Evolutionary conservation across 2,888 invertebrate species (phyloP).

Genomic region (Cephus spinipes): DNA sequence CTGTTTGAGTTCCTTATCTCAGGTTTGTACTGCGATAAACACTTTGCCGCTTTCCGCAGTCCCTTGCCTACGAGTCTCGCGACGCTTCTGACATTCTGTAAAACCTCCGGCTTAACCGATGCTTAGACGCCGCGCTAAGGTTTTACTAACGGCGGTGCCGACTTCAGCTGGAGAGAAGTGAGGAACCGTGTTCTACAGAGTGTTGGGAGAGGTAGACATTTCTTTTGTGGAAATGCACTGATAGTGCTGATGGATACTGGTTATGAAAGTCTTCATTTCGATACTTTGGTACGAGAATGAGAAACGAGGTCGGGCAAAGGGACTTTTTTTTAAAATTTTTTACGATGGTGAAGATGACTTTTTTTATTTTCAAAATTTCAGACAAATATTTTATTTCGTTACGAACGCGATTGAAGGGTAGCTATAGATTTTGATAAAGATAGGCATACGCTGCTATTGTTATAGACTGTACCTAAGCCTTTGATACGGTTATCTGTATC

Average conservation of each 20-base stretch:
- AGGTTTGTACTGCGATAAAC: conserved; percentile 63
- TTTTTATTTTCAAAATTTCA: neutral
- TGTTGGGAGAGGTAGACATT: neutral
- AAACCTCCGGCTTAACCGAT: neutral
- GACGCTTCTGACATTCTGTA: neutral
- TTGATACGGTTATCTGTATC: conserved; percentile 44
- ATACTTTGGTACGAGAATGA: too few relatives aligned
- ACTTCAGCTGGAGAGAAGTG: neutral
- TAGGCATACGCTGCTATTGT: neutral
- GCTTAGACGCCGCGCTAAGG: neutral
- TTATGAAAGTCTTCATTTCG: too few relatives aligned
- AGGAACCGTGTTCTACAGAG: neutral
- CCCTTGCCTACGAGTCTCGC: neutral
- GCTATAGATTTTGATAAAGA: neutral
- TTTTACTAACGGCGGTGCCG: neutral
- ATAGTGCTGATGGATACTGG: too few relatives aligned
- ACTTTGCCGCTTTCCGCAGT: conserved; percentile 10
- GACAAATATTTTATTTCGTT: neutral
- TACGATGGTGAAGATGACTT: neutral
- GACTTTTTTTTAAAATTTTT: too few relatives aligned
- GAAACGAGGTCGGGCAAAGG: too few relatives aligned
- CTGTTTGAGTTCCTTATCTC: conserved; percentile 64
- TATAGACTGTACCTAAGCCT: neutral
- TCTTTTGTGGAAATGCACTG: too few relatives aligned
- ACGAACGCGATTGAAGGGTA: neutral